Evolutionary conservation across 2,888 invertebrate species (phyloP), one percentile per base, ranked within the genome.

Genomic region (Pycnomerus fuliginosus): DNA sequence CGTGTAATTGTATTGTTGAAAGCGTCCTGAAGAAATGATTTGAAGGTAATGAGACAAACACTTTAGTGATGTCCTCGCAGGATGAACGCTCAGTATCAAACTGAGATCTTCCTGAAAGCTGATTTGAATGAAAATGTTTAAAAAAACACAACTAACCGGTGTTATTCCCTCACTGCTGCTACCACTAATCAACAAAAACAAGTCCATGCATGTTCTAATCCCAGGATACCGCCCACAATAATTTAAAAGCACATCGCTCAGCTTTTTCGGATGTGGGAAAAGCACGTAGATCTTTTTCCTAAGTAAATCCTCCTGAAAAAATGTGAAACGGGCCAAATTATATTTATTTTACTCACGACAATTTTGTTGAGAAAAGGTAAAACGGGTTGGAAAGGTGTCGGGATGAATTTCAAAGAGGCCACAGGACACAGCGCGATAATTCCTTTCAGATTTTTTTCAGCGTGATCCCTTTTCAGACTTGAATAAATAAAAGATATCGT

Each of bases 1-100:
- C 10, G 15, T 16, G n/a, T 29, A 29, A 16, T 29, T 16, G 16
- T 16, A 29, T n/a, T 14, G 14, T 14, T 29, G n/a, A 16, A 29
- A 29, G 8, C 12, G 14, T 14, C 2, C 14, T 14, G 14, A 29
- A 29, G 16, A 29, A 29, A 10, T 29, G 14, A 8, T 16, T n/a
- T 2, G 16, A n/a, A n/a, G 14, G 15, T 4, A 16, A 7, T 16
- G 14, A 7, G 3, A 29, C 8, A 20, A 7, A n/a, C 16, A 14
- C 29, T 11, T 8, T 3, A n/a, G 16, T 16, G 12, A 29, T 16
- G 12, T 7, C n/a, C 3, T 4, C 3, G 16, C 1, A 8, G 5
- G 16, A 3, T 28, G 28, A 7, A 13, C 1, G 2, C 15, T 8
- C 14, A 7, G 7, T n/a, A 12, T 3, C 16, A 3, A 1, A 16